phyloP scores from a whole-genome alignment of 2,113 vertebrate species.

The Holacanthus passer region DNA sequence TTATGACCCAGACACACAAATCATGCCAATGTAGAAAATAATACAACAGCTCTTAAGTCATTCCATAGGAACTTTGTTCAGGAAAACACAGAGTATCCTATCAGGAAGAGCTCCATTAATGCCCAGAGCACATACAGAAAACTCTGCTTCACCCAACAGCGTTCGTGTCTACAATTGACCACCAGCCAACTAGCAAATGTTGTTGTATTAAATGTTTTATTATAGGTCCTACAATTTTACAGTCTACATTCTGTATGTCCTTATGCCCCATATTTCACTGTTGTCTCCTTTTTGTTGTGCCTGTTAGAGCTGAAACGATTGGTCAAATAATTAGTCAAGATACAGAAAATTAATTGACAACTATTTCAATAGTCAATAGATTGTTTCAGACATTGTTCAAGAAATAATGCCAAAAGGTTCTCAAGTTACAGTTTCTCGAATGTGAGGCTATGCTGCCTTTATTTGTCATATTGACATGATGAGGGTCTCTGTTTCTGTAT shows the following conservation, averaged over 20 bases:
- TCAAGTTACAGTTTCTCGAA: neutral
- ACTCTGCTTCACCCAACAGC: neutral
- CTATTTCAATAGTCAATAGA: too few relatives aligned
- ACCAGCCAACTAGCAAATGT: neutral
- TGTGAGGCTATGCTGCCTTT: too few relatives aligned
- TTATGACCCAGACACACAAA: slow-evolving; percentile 26
- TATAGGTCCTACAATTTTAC: neutral
- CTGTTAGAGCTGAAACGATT: too few relatives aligned
- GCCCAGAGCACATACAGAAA: neutral
- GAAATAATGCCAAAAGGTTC: neutral
- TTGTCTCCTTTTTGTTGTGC: neutral
- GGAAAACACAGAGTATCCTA: slow-evolving; percentile 36
- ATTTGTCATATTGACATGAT: neutral
- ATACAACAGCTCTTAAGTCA: slow-evolving; percentile 2
- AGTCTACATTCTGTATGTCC: neutral
- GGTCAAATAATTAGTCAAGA: neutral
- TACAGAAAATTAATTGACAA: neutral
- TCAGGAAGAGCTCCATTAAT: slow-evolving; percentile 33
- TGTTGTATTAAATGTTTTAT: neutral
- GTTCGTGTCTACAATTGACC: neutral
- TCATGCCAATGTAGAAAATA: neutral
- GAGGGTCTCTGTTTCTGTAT: neutral
- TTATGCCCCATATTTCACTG: neutral
- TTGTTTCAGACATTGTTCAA: neutral
- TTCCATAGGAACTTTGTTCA: slow-evolving; percentile 6